phyloP scores from a whole-genome alignment of 2,113 vertebrate species.

The Cacatua alba region DNA sequence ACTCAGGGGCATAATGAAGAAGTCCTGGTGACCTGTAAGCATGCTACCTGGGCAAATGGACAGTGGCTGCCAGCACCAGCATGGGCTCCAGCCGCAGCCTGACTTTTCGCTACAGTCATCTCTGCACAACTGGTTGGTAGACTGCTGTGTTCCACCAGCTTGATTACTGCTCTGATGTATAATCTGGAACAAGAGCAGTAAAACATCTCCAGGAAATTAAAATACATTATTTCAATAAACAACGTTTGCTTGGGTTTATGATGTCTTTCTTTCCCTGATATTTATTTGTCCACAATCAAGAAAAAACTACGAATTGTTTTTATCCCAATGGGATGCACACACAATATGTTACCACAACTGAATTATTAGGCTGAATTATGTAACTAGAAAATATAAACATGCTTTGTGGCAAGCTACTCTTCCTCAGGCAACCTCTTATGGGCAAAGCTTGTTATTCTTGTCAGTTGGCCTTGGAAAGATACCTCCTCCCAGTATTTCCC shows the following conservation, averaged over 20 bases:
- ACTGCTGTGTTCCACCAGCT: not conserved
- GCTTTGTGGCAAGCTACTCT: not conserved
- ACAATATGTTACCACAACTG: not conserved
- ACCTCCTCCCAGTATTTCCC: not conserved
- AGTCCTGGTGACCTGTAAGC: accelerated
- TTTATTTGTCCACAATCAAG: not conserved
- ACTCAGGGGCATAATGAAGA: not conserved
- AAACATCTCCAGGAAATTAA: accelerated
- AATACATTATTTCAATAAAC: not conserved
- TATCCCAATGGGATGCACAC: not conserved
- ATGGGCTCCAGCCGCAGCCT: not conserved
- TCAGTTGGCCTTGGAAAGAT: not conserved
- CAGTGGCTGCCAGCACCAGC: not conserved
- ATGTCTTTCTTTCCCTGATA: not conserved
- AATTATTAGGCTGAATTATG: not conserved
- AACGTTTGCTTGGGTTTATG: not conserved
- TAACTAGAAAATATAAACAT: not conserved
- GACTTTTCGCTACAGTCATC: not conserved
- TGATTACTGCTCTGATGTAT: not conserved
- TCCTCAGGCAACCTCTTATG: not conserved
- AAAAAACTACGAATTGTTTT: not conserved
- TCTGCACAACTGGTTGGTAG: not conserved
- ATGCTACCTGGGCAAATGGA: not conserved
- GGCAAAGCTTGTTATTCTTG: not conserved
- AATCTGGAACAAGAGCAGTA: not conserved